These are phyloP conservation scores for Brachyptera putata DNA, from an alignment of 2,888 invertebrate genomes.

Conservation along the genomic window DNA sequence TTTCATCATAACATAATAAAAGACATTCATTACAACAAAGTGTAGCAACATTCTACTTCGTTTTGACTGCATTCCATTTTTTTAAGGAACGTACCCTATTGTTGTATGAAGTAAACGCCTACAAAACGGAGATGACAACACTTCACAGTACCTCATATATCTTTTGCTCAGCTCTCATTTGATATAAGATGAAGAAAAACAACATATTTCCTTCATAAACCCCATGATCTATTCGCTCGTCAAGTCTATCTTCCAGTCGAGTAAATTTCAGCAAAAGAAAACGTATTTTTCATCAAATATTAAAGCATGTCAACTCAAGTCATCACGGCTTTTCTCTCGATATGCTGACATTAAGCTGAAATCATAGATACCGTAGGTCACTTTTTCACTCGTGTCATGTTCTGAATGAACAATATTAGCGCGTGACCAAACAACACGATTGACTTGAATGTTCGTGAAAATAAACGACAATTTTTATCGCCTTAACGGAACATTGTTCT, in stretches of 20 bases:
- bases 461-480: too few relatives aligned
- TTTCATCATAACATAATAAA: too few relatives aligned
- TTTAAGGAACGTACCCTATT: too few relatives aligned
- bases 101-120: background rate
- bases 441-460: too few relatives aligned
- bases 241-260: background rate
- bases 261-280: constrained; percentile 2
- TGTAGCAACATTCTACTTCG: too few relatives aligned
- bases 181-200: constrained; percentile 3
- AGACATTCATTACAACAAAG: too few relatives aligned
- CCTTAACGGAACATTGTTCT: too few relatives aligned
- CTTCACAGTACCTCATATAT: background rate
- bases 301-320: background rate
- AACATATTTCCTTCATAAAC: background rate
- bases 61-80: too few relatives aligned
- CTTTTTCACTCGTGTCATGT: background rate
- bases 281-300: constrained; percentile 3
- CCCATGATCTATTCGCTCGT: background rate
- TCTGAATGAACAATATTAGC: background rate
- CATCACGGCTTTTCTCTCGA: background rate
- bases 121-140: constrained; percentile 5
- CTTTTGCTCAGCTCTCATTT: constrained; percentile 9
- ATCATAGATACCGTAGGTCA: background rate
- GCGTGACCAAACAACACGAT: too few relatives aligned
- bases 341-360: background rate